phyloP scores from a whole-genome alignment of 2,797 vertebrate species.

The Premnoplex brunnescens region DNA sequence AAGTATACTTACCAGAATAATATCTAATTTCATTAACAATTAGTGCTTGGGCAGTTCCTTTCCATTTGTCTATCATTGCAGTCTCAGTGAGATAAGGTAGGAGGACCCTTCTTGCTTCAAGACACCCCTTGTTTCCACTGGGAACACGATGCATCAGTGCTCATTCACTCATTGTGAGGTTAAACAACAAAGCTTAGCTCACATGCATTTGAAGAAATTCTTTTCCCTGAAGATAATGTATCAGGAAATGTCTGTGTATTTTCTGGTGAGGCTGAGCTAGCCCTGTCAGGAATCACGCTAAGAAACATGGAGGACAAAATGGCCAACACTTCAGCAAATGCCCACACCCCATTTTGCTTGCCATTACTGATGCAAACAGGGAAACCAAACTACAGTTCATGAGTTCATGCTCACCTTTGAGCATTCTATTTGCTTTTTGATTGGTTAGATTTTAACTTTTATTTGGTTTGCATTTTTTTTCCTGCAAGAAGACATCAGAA shows the following conservation, averaged over 20 bases:
- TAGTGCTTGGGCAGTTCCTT: neutral
- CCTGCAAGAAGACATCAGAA: neutral
- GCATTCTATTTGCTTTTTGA: neutral
- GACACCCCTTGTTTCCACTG: neutral
- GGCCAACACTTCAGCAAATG: fast-evolving
- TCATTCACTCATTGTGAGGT: neutral
- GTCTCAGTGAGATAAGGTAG: neutral
- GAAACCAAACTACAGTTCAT: neutral
- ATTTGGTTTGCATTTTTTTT: fast-evolving
- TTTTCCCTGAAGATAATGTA: neutral
- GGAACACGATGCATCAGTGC: neutral
- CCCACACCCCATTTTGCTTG: neutral
- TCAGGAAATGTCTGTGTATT: neutral
- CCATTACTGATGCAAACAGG: neutral
- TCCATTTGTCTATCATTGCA: neutral
- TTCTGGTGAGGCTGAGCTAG: neutral
- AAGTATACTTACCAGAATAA: neutral
- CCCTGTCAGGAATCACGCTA: neutral
- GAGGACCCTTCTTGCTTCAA: neutral
- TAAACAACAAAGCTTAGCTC: neutral
- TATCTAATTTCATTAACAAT: neutral
- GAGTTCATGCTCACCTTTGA: no score
- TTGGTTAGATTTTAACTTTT: neutral
- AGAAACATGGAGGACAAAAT: neutral
- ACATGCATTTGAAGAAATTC: neutral